Conservation (phyloP, 2,888 invertebrate genomes). For the Parnassius apollo region DNA sequence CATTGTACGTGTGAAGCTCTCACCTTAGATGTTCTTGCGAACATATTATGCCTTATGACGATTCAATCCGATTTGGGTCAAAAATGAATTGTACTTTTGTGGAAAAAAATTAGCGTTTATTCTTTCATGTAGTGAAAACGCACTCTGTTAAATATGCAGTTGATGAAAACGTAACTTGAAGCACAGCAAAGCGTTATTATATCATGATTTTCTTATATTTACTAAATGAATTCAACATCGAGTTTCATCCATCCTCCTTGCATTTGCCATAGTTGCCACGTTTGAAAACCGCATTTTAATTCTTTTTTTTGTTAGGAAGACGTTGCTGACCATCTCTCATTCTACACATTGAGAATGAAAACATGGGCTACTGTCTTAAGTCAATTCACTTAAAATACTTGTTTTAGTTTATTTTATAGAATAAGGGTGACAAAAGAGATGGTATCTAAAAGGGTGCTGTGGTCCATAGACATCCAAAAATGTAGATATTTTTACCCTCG, state of each 20-base stretch:
- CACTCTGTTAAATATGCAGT: background rate
- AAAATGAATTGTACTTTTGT: background rate
- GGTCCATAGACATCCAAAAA: background rate
- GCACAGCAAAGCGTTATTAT: too few species aligned
- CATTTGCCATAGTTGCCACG: too few species aligned
- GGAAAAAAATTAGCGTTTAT: background rate
- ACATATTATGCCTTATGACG: slow-evolving; percentile 1
- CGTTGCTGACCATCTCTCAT: too few species aligned
- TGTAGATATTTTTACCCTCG: background rate
- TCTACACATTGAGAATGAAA: background rate
- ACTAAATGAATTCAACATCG: background rate
- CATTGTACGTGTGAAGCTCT: slow-evolving; percentile 8
- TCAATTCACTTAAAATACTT: background rate
- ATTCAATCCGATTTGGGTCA: background rate
- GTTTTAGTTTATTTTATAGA: too few species aligned
- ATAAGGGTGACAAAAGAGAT: too few species aligned
- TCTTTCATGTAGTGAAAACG: background rate
- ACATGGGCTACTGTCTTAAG: background rate
- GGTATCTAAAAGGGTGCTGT: too few species aligned
- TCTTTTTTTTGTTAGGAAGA: too few species aligned
- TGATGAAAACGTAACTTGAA: too few species aligned
- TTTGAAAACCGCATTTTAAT: too few species aligned
- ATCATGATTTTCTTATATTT: too few species aligned
- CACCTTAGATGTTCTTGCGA: background rate
- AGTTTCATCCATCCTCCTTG: background rate